Evolutionary conservation across 2,797 vertebrate genomes (phyloP).

Genomic region (Chromis chromis): DNA sequence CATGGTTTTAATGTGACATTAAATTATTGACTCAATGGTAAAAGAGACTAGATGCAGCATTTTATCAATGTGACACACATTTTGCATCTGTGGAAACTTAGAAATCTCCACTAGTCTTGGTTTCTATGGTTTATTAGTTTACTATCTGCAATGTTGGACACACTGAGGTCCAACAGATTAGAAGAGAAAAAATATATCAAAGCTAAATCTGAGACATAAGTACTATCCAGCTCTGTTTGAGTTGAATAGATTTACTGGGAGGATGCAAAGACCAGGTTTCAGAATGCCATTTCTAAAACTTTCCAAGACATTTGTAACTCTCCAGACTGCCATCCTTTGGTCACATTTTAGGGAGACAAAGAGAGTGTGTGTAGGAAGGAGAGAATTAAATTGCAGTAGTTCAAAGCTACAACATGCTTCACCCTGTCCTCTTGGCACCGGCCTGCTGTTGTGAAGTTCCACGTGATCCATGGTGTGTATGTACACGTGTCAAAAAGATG

Average conservation of each 20-base stretch:
- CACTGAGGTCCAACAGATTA: not conserved
- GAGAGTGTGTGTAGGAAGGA: not conserved
- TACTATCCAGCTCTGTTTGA: not conserved
- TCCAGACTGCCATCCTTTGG: not conserved
- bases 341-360: not conserved
- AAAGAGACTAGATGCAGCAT: not conserved
- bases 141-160: constrained; percentile 2
- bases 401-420: constrained; percentile 29
- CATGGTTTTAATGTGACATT: not conserved
- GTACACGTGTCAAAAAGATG: constrained; percentile 47
- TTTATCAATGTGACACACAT: not conserved
- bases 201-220: not conserved
- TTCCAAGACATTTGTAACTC: constrained; percentile 24
- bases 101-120: not conserved
- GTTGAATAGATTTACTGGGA: constrained; percentile 30
- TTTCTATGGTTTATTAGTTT: not conserved
- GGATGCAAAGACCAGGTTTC: constrained; percentile 26
- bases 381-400: constrained; percentile 9
- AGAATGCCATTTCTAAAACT: constrained; percentile 17
- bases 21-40: not conserved
- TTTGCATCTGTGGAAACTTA: not conserved
- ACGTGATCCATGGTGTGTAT: constrained; percentile 6
- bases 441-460: constrained; percentile 40
- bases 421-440: constrained; percentile 33
- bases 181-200: constrained; percentile 2